Evolutionary conservation across 2,113 vertebrate genomes (phyloP), one percentile per base, ranked within the genome.

Genomic region (Phaethon lepturus): DNA sequence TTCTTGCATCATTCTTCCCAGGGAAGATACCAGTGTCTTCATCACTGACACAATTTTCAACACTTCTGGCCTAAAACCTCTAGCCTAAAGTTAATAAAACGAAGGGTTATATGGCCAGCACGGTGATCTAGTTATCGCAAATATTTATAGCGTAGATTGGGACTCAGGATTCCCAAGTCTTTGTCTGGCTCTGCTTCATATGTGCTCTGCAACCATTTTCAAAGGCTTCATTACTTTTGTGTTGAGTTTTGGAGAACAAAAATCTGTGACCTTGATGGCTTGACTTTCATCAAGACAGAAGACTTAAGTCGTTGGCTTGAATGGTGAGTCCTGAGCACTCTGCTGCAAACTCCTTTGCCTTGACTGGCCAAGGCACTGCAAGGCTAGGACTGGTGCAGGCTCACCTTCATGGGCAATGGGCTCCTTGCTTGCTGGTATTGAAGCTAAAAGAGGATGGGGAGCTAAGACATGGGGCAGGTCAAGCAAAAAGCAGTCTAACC

Each of bases 201-300:
- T 11, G 10, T n/a, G 35, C 44, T n/a, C 33, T 60, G 58, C 40
- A 68, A 62, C 33, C 16, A 19, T 40, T 68, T 68, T 40, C 69
- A 50, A 58, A 77, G 60, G 45, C 42, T 84, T 40, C 33, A 10
- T 77, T 53, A 17, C 33, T 22, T 50, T 29, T 25, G 23, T 52
- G 53, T 35, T n/a, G 79, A 24, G n/a, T 47, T 62, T 60, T 28
- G 28, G 22, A 74, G 56, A 63, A 52, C 35, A 87, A 53, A 89
- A 55, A 17, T 33, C 24, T 33, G n/a, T 2, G 4, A 15, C 25
- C 40, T 47, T 1, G 0, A 2, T 22, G 52, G 64, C 31, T 47
- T 45, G 38, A 17, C 19, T 88, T 55, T 23, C 42, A 4, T 1
- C 3, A 1, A 35, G 56, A 50, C n/a, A 31, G 47, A 47, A 35